Percentiles rank a stretch among this genome's conserved stretches.
phyloP scores from a whole-genome alignment of 2,888 invertebrate genomes.

The Tiliacea citrago region DNA sequence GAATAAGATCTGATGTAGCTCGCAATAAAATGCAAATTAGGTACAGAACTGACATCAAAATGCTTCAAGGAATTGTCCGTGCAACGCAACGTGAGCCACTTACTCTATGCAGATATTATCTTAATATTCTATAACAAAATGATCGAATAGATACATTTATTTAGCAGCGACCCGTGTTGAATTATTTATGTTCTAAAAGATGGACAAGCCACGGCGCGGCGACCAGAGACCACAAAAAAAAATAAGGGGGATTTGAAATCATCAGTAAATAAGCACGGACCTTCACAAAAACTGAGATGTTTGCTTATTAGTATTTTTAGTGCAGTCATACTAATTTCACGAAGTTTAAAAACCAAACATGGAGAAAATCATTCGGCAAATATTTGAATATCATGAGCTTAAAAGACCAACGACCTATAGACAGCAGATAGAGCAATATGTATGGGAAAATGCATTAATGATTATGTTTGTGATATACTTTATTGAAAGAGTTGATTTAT shows the following conservation, averaged over 20 bases:
- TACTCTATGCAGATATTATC: conserved; percentile 35
- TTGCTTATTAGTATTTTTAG: conserved; percentile 31
- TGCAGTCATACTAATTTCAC: conserved; percentile 21
- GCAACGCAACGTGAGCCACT: conserved; percentile 37
- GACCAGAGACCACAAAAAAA: conserved; percentile 8
- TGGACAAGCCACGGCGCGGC: not conserved
- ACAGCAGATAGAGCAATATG: not conserved
- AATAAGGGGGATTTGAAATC: conserved; percentile 22
- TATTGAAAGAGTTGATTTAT: not conserved
- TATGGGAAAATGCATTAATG: conserved; percentile 20
- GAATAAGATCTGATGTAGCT: conserved; percentile 12
- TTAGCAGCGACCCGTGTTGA: conserved; percentile 32
- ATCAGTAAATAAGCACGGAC: conserved; percentile 7
- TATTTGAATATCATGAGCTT: not conserved
- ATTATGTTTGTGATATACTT: not conserved
- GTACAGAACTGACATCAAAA: conserved; percentile 35
- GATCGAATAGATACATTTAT: conserved; percentile 50
- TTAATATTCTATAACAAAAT: conserved; percentile 44
- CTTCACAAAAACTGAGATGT: conserved; percentile 17
- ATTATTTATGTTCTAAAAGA: conserved; percentile 41
- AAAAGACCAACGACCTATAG: not conserved
- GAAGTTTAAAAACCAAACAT: not conserved
- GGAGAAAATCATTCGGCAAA: not conserved
- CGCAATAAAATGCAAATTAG: conserved; percentile 41
- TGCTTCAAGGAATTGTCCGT: conserved; percentile 36